Conservation (phyloP, 2,797 vertebrate genomes). For the Enteromius argenteus region DNA sequence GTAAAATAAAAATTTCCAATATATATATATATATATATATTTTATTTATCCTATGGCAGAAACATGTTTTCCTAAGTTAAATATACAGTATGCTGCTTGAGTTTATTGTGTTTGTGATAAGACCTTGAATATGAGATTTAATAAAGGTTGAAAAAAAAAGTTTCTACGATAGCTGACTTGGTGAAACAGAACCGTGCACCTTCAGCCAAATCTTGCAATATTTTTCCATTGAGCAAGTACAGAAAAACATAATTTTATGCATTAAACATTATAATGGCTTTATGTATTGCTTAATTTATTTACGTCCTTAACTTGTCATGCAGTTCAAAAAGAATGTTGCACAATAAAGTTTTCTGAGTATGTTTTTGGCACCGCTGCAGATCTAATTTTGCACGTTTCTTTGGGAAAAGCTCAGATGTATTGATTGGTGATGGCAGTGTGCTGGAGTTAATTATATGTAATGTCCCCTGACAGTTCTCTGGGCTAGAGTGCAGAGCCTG, state of each 20-base stretch:
- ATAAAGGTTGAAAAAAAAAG: not conserved
- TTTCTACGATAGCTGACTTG: not conserved
- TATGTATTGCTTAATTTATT: not conserved
- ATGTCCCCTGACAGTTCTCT: conserved; percentile 44
- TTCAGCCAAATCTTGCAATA: not conserved
- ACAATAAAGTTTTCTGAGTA: not conserved
- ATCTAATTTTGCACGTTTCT: conserved; percentile 3
- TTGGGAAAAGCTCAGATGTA: conserved; percentile 3
- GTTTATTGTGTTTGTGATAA: not conserved
- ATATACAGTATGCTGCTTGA: too few species aligned
- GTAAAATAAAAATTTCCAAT: too few species aligned
- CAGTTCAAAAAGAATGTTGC: not conserved
- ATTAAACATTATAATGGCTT: not conserved
- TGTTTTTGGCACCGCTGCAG: not conserved
- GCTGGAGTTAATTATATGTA: conserved; percentile 42
- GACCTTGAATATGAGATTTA: not conserved
- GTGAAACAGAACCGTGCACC: not conserved
- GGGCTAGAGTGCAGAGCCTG: conserved; percentile 37
- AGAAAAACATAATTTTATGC: not conserved
- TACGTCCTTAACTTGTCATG: not conserved
- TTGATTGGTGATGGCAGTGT: conserved; percentile 36
- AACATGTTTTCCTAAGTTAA: not conserved
- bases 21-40: too few species aligned
- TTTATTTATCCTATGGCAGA: not conserved
- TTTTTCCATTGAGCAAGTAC: not conserved